A percentile compares a stretch with the other conserved stretches of the same genome.
phyloP scores from a whole-genome alignment of 2,888 invertebrate genomes.

The Pristionchus maxplancki region DNA sequence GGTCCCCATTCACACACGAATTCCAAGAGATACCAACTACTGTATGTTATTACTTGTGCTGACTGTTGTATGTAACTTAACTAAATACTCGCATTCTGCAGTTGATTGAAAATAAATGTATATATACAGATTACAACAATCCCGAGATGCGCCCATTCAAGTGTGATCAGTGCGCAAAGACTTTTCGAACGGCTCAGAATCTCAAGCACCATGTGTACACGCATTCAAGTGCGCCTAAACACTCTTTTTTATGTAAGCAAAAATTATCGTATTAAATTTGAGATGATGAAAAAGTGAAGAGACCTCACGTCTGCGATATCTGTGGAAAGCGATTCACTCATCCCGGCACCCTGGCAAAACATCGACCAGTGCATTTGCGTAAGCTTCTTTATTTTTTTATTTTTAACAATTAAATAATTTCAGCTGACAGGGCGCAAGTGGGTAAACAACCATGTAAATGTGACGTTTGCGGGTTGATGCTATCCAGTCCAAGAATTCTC shows the following conservation, averaged over 20 bases:
- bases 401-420: neutral
- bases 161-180: neutral
- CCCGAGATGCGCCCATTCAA: neutral
- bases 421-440: neutral
- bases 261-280: neutral
- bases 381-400: neutral
- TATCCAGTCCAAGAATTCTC: neutral
- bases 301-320: neutral
- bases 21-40: too few species aligned
- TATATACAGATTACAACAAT: neutral
- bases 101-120: too few species aligned
- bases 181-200: neutral
- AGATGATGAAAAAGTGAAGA: neutral
- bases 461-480: neutral
- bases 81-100: neutral
- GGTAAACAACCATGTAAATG: neutral
- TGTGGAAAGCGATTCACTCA: neutral
- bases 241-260: too few species aligned
- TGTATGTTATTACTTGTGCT: too few species aligned
- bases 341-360: neutral
- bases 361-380: neutral
- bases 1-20: too few species aligned
- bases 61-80: neutral
- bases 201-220: neutral
- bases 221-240: neutral